Conservation (phyloP, 2,113 vertebrate species). For the Poeciliopsis prolifica region DNA sequence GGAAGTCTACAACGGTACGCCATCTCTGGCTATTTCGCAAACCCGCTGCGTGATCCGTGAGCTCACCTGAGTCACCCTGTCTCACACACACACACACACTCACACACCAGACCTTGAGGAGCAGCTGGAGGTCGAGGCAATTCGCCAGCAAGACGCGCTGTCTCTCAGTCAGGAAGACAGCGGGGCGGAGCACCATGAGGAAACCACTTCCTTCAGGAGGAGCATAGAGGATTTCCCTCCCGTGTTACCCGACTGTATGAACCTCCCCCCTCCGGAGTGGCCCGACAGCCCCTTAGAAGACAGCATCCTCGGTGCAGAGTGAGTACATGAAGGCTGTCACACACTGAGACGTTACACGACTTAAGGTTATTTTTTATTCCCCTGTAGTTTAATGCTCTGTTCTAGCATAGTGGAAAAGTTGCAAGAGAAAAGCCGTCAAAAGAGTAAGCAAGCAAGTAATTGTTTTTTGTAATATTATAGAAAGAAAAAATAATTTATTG, state of each 20-base stretch:
- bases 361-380: neutral
- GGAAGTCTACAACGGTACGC: conserved; percentile 84
- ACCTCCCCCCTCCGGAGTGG: conserved; percentile 74
- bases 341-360: neutral
- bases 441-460: no score
- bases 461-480: neutral
- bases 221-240: conserved; percentile 51
- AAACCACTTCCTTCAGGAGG: conserved; percentile 2
- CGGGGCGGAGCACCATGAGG: conserved; percentile 5
- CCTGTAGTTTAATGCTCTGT: neutral
- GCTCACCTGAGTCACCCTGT: neutral
- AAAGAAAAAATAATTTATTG: no score
- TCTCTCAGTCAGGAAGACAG: conserved; percentile 24
- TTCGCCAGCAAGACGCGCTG: conserved; percentile 38
- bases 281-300: conserved; percentile 67
- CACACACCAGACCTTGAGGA: conserved; percentile 72
- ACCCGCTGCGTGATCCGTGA: neutral
- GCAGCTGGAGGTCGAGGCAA: conserved; percentile 66
- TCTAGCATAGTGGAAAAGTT: neutral
- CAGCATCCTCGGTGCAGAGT: conserved; percentile 49
- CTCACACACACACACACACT: no score
- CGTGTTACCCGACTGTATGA: conserved; percentile 50
- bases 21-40: neutral
- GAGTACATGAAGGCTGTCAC: conserved; percentile 43
- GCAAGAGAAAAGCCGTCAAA: neutral